phyloP scores from a whole-genome alignment of 2,797 vertebrate species.

The Microcaecilia unicolor region DNA sequence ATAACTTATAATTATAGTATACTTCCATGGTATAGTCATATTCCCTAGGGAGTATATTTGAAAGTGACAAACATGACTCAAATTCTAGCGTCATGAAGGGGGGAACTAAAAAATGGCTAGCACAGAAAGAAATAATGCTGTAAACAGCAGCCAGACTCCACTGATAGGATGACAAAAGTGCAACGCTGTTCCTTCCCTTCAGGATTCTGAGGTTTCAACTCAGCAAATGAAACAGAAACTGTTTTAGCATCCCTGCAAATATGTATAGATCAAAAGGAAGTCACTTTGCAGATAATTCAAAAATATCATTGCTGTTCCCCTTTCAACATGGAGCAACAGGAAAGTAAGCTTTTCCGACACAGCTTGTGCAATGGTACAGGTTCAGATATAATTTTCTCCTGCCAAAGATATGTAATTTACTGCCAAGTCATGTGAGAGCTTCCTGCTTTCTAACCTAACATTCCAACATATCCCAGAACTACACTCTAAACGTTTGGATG shows the following conservation, averaged over 20 bases:
- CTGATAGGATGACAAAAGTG: slow-evolving; percentile 51
- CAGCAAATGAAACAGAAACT: slow-evolving; percentile 29
- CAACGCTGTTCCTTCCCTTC: slow-evolving; percentile 58
- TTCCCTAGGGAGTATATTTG: no score
- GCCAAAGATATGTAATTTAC: no score
- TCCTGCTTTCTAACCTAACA: no score
- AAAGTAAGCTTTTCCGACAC: slow-evolving; percentile 34
- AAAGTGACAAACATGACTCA: no score
- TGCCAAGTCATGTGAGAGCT: no score
- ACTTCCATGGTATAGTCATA: no score
- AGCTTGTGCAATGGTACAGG: no score
- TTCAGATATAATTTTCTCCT: no score
- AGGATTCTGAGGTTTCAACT: slow-evolving; percentile 24
- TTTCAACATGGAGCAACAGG: slow-evolving; percentile 37
- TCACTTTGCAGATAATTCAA: slow-evolving; percentile 32
- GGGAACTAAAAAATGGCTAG: slow-evolving; percentile 9
- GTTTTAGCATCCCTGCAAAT: neutral
- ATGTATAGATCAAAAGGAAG: slow-evolving; percentile 39
- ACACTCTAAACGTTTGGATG: no score
- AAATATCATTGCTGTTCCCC: slow-evolving; percentile 28
- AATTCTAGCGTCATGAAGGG: slow-evolving; percentile 45
- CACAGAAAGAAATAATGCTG: neutral
- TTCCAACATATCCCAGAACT: no score
- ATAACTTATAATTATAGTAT: no score
- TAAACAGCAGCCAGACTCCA: no score